A percentile compares a stretch with the other conserved stretches of the same genome.
Conservation (phyloP, 2,888 invertebrate genomes). For the Pseudeuparius sepicola region DNA sequence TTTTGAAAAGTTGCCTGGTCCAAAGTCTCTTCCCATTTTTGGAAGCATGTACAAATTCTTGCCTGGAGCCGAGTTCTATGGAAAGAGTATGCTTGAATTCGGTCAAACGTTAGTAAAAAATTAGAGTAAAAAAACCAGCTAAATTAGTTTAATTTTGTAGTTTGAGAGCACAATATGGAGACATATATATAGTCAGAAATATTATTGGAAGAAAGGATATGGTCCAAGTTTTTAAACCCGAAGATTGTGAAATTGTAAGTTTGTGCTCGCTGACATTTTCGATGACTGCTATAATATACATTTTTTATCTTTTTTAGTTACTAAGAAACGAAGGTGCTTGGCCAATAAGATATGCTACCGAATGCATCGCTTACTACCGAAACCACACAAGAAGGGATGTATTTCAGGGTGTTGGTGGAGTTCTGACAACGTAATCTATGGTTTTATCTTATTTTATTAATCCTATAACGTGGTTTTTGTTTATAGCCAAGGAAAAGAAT, state of each 20-base stretch:
- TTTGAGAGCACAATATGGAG: no score
- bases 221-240: no score
- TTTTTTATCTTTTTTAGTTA: slow-evolving; percentile 29
- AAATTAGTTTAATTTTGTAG: no score
- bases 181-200: no score
- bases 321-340: slow-evolving; percentile 41
- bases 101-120: no score
- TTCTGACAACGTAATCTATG: slow-evolving; percentile 30
- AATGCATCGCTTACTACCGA: slow-evolving; percentile 37
- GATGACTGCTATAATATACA: no score
- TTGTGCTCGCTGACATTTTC: no score
- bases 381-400: slow-evolving; percentile 35
- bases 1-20: slow-evolving; percentile 28
- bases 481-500: slow-evolving; percentile 44
- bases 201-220: no score
- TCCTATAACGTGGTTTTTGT: no score
- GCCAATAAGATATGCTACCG: slow-evolving; percentile 37
- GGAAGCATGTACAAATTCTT: slow-evolving; percentile 31
- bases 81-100: slow-evolving; percentile 28
- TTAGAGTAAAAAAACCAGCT: no score
- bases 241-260: no score
- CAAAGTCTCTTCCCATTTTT: slow-evolving; percentile 29
- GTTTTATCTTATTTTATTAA: no score
- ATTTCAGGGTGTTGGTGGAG: slow-evolving; percentile 29
- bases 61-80: slow-evolving; percentile 39